phyloP scores from a whole-genome alignment of 37 sponge, comb jelly and placozoan species.

The Ephydatia muelleri region DNA sequence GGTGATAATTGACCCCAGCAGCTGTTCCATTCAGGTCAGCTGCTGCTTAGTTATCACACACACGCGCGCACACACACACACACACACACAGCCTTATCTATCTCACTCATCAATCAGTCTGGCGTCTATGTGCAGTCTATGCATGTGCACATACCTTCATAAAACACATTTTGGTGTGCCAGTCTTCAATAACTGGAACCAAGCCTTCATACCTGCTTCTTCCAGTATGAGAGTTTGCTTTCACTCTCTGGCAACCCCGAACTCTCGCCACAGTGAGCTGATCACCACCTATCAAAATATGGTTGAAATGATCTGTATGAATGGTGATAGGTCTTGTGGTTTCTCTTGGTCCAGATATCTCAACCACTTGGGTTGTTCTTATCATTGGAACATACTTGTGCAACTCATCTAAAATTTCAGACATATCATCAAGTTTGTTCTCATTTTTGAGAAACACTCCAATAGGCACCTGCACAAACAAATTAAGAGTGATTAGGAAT shows the following conservation, averaged over 20 bases:
- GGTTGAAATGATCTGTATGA: neutral
- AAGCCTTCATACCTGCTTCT: neutral
- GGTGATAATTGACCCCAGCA: too few species aligned
- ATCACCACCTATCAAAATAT: slow-evolving; percentile 8
- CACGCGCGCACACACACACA: too few species aligned
- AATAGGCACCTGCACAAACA: neutral
- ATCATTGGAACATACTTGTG: neutral
- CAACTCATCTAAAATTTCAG: neutral
- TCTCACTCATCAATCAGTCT: too few species aligned
- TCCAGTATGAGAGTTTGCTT: neutral
- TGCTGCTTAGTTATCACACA: too few species aligned
- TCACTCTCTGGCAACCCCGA: neutral
- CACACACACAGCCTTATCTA: too few species aligned
- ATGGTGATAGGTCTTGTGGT: neutral
- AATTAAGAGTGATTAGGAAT: neutral
- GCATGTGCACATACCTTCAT: neutral
- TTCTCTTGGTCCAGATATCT: neutral
- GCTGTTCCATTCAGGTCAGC: too few species aligned
- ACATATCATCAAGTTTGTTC: neutral
- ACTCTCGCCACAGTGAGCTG: slow-evolving; percentile 25
- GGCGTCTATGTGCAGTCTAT: neutral
- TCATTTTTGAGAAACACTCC: neutral
- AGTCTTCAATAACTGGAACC: slow-evolving; percentile 14
- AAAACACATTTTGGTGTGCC: slow-evolving; percentile 18
- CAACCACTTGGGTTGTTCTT: neutral